A percentile compares a stretch with the other conserved stretches of the same genome.
phyloP scores from a whole-genome alignment of 2,888 invertebrate genomes.

The Teinopalpus imperialis region DNA sequence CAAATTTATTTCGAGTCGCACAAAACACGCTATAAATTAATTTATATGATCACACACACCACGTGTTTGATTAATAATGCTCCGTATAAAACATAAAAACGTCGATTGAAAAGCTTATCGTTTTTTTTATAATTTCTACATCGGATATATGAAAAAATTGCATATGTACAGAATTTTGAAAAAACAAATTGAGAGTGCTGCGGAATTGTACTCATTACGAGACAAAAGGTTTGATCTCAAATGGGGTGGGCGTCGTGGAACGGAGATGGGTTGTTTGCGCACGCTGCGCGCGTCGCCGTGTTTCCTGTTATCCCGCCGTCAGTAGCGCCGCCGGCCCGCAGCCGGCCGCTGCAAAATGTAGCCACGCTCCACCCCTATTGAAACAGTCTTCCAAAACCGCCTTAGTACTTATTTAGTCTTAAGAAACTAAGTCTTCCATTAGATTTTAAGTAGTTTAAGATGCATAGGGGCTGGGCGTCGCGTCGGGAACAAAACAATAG shows the following conservation, averaged over 20 bases:
- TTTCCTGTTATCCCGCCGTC: slow-evolving; percentile 45
- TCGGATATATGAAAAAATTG: no score
- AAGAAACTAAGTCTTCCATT: slow-evolving; percentile 82
- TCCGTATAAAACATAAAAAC: no score
- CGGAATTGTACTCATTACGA: slow-evolving; percentile 10
- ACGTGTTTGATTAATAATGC: no score
- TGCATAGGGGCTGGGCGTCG: slow-evolving; percentile 74
- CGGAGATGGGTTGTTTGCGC: slow-evolving; percentile 72
- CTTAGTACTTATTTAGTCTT: slow-evolving; percentile 53
- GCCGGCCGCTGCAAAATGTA: slow-evolving; percentile 73
- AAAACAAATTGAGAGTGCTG: no score
- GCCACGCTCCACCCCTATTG: slow-evolving; percentile 49
- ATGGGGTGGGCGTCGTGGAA: slow-evolving; percentile 22
- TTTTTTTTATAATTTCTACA: no score
- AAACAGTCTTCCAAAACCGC: slow-evolving; percentile 68
- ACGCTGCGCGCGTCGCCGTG: slow-evolving; percentile 64
- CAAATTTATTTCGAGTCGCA: no score
- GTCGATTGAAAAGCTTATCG: no score
- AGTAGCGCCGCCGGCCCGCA: slow-evolving; percentile 76
- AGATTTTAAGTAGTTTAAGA: slow-evolving; percentile 61
- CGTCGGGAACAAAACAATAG: slow-evolving; percentile 80
- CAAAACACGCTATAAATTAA: no score
- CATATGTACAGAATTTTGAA: no score
- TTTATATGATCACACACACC: no score
- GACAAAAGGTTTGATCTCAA: slow-evolving; percentile 26